Conservation (phyloP, 2,888 invertebrate genomes). For the Venusia cambrica region DNA sequence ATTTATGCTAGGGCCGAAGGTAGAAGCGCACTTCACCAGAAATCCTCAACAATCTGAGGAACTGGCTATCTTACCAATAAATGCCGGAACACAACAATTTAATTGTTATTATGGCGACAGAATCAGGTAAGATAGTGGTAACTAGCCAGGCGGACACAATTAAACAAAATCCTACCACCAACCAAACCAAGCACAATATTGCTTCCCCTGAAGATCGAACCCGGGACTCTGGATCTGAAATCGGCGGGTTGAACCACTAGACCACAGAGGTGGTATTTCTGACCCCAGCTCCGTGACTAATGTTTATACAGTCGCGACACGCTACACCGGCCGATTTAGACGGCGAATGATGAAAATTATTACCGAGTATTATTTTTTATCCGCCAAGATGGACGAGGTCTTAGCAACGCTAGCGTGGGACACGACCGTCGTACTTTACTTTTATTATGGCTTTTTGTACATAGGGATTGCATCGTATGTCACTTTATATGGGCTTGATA, state of each 20-base stretch:
- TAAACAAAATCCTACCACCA: conserved; percentile 1
- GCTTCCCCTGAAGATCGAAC: too few relatives aligned
- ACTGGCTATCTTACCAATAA: too few relatives aligned
- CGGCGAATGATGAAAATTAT: conserved; percentile 52
- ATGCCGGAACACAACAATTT: too few relatives aligned
- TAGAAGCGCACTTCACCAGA: too few relatives aligned
- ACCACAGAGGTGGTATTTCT: too few relatives aligned
- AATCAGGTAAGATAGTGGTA: too few relatives aligned
- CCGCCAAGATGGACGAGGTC: conserved; percentile 43
- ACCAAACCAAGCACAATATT: too few relatives aligned
- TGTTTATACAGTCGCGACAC: conserved; percentile 52
- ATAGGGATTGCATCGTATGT: conserved; percentile 22
- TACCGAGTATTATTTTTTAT: conserved; percentile 56
- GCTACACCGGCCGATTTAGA: conserved; percentile 50
- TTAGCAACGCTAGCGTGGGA: conserved; percentile 26
- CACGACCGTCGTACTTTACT: conserved; percentile 25
- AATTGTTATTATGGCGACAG: too few relatives aligned
- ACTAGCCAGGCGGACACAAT: conserved; percentile 5
- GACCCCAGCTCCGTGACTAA: conserved; percentile 34
- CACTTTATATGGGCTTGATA: conserved; percentile 20
- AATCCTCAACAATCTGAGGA: too few relatives aligned
- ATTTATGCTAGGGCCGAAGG: too few relatives aligned
- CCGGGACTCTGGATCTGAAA: too few relatives aligned
- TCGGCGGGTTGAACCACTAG: too few relatives aligned
- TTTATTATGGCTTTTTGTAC: conserved; percentile 28